Base-by-base conservation (phyloP, 2,113 vertebrate species). In the Nematolebias whitei region DNA sequence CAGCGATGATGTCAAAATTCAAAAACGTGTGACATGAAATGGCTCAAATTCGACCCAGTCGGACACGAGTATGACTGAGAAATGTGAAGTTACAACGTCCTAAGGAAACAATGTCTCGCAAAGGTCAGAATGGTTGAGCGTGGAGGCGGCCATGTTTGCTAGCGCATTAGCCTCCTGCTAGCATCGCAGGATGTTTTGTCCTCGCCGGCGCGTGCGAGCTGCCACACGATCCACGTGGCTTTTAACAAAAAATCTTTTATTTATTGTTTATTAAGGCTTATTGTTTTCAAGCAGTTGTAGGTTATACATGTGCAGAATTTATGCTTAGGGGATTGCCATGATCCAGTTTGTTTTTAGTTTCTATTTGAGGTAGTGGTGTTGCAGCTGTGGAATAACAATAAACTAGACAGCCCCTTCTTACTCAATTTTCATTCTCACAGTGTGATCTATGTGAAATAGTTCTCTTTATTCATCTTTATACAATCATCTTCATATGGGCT, bases 81-180 rank as follows among this genome's bases (percentile, higher is more conserved):
- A 62, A 12, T 3, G 0, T 0, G 0, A 0, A 0, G 2, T 35
- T 23, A 1, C 3, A 35, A 5, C 12, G 8, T 22, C 44, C 3
- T 52, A 62, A 78, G 18, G 29, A 4, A 63, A 73, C 68, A 79
- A 75, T 83, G 84, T 82, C 86, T 88, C 74, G 72, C 80, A 93
- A 91, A 94, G 93, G 93, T 94, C 93, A 94, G 87, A 88, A 89
- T 89, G 92, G 93, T 92, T 88, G 89, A 76, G 74, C 70, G 84
- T 91, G 92, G 92, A 85, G 86, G 92, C 92, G 58, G 93, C 93
- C 93, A 94, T 94, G 32, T 93, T 35, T 94, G 89, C 70, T 88
- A 85, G 54, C 43, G 48, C 18, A 14, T 57, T 78, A 56, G 72
- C 77, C 51, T 40, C 70, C 32, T 10, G 74, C 50, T 56, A 55